Evolutionary conservation across 1,140 invertebrate genomes (phyloP).

Genomic region (Zaprionus capensis): DNA sequence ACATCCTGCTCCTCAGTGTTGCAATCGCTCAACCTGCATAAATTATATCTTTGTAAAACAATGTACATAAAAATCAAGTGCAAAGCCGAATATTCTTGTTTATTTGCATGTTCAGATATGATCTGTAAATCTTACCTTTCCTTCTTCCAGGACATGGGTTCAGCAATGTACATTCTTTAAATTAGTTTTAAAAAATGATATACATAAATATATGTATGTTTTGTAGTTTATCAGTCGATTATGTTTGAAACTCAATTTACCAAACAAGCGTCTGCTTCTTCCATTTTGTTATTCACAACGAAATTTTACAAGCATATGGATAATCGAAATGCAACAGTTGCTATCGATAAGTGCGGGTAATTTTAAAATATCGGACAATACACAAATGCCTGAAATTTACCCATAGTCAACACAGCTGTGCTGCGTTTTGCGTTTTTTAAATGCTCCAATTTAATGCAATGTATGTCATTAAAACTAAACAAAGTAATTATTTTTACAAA

Average conservation of each 20-base stretch:
- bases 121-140: slow-evolving; percentile 48
- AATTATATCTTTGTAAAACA: background rate
- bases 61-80: background rate
- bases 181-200: background rate
- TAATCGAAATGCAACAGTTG: slow-evolving; percentile 19
- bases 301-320: background rate
- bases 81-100: background rate
- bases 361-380: background rate
- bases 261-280: slow-evolving; percentile 25
- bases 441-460: no score
- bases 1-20: slow-evolving; percentile 30
- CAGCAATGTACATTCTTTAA: slow-evolving; percentile 12
- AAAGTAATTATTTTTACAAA: no score
- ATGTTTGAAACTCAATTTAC: slow-evolving; percentile 20
- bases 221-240: background rate
- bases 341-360: slow-evolving; percentile 9
- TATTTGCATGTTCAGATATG: slow-evolving; percentile 5
- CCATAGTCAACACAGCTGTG: no score
- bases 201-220: slow-evolving; percentile 11
- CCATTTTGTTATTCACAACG: slow-evolving; percentile 9
- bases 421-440: no score
- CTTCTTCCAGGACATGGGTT: slow-evolving; percentile 60
- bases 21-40: slow-evolving; percentile 12
- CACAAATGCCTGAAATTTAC: background rate
- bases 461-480: no score